Evolutionary conservation across 2,888 invertebrate genomes (phyloP).

Genomic region (Mechanitis messenoides): DNA sequence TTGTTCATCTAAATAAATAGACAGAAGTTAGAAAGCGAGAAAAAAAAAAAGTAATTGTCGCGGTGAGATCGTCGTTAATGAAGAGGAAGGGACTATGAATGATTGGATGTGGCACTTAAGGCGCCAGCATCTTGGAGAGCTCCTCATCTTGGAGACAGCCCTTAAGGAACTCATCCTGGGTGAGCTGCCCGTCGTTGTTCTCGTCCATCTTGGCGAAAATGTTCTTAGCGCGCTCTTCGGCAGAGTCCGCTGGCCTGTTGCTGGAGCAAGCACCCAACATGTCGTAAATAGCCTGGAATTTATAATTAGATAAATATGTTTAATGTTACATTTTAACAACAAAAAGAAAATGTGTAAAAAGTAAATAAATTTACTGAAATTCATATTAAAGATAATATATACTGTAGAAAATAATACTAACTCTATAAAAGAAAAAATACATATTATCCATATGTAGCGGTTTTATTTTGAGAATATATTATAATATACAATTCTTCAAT

Average conservation of each 20-base stretch:
- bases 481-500: too few relatives aligned
- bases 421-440: too few relatives aligned
- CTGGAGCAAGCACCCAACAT: conserved; percentile 99
- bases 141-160: conserved; percentile 98
- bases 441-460: too few relatives aligned
- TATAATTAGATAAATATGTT: neutral
- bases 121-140: conserved; percentile 94
- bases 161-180: conserved; percentile 98
- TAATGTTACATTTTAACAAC: too few relatives aligned
- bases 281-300: conserved; percentile 96
- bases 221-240: conserved; percentile 98
- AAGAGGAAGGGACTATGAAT: conserved; percentile 21
- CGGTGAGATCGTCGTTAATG: conserved; percentile 45
- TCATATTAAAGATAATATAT: too few relatives aligned
- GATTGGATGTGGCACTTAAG: conserved; percentile 75
- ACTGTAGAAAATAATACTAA: too few relatives aligned
- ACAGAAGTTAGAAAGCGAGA: too few relatives aligned
- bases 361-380: too few relatives aligned
- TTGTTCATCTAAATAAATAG: too few relatives aligned
- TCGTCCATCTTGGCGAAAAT: conserved; percentile 99
- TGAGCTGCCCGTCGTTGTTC: conserved; percentile 98
- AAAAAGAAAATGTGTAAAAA: too few relatives aligned
- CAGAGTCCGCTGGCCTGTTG: conserved; percentile 95
- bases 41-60: conserved; percentile 33
- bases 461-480: too few relatives aligned